Conservation (phyloP, 2,888 invertebrate genomes). For the Marronus borbonicus region DNA sequence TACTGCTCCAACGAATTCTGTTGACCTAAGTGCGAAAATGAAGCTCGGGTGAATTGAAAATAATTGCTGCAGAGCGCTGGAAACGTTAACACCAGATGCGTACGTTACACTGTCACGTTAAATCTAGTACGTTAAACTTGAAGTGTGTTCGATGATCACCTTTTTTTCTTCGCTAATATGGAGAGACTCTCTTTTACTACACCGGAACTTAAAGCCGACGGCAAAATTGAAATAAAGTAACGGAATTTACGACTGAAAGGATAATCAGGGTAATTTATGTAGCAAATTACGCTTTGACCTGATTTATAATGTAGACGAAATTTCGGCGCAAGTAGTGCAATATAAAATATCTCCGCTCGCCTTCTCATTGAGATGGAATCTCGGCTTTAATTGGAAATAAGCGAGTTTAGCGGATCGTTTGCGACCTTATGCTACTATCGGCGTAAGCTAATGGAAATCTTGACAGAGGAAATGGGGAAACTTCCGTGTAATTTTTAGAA, state of each 20-base stretch:
- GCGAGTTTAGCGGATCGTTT: neutral
- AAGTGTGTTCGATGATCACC: neutral
- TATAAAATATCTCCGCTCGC: constrained; percentile 20
- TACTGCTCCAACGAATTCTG: no score
- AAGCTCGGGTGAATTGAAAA: no score
- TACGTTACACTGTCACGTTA: neutral
- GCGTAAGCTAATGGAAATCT: no score
- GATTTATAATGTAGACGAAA: constrained; percentile 42
- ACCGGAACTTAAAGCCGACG: constrained; percentile 17
- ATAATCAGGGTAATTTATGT: constrained; percentile 42
- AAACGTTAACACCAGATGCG: no score
- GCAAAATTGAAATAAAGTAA: constrained; percentile 40
- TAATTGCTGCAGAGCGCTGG: no score
- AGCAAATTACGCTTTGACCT: constrained; percentile 33
- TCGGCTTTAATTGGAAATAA: constrained; percentile 12
- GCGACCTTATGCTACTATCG: neutral
- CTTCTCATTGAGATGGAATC: constrained; percentile 7
- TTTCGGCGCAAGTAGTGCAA: constrained; percentile 4
- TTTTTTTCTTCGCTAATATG: neutral
- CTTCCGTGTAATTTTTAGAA: no score
- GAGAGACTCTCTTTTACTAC: neutral
- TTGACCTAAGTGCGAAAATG: no score
- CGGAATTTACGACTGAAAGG: constrained; percentile 35
- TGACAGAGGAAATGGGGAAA: no score
- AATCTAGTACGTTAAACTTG: neutral